Percentiles rank a stretch among this genome's conserved stretches.
These are phyloP conservation scores for Cercocebus atys DNA, from an alignment of 2,113 vertebrate species.

Conservation along the genomic window DNA sequence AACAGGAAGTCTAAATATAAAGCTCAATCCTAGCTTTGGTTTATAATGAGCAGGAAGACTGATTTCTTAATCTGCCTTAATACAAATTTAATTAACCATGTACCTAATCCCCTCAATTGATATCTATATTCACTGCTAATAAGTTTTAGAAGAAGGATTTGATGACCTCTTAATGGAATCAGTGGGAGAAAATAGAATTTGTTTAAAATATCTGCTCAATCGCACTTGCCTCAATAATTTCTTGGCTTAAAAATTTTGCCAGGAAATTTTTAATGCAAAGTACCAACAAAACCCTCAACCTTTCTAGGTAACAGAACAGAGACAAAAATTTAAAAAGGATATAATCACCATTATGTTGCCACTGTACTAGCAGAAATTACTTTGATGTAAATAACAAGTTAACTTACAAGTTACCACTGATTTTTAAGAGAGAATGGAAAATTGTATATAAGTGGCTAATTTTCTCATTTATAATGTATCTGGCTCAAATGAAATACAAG, in stretches of 20 bases:
- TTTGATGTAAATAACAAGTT: conserved; percentile 11
- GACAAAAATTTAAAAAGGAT: not conserved
- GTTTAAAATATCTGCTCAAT: conserved; percentile 32
- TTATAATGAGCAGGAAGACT: conserved; percentile 41
- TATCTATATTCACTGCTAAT: conserved; percentile 56
- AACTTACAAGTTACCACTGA: not conserved
- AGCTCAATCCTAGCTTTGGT: conserved; percentile 22
- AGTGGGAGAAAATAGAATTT: conserved; percentile 31
- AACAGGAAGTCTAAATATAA: conserved; percentile 70
- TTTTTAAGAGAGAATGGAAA: conserved; percentile 29
- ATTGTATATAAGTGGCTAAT: not conserved
- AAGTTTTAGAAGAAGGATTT: conserved; percentile 50
- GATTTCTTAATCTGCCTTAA: conserved; percentile 61
- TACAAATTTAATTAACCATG: conserved; percentile 61
- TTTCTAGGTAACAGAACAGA: conserved; percentile 11
- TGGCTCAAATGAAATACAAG: conserved; percentile 18
- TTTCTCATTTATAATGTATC: not conserved
- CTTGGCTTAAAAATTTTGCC: not conserved
- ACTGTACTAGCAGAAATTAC: conserved; percentile 1
- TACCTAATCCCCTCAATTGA: conserved; percentile 20
- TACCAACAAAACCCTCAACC: not conserved
- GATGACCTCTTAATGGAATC: conserved; percentile 19
- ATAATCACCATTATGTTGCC: not conserved
- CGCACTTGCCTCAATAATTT: conserved; percentile 6
- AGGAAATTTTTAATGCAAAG: conserved; percentile 36